A percentile compares a stretch with the other conserved stretches of the same genome.
Evolutionary conservation across 2,888 invertebrate genomes (phyloP).

Genomic region (Laothoe populi): DNA sequence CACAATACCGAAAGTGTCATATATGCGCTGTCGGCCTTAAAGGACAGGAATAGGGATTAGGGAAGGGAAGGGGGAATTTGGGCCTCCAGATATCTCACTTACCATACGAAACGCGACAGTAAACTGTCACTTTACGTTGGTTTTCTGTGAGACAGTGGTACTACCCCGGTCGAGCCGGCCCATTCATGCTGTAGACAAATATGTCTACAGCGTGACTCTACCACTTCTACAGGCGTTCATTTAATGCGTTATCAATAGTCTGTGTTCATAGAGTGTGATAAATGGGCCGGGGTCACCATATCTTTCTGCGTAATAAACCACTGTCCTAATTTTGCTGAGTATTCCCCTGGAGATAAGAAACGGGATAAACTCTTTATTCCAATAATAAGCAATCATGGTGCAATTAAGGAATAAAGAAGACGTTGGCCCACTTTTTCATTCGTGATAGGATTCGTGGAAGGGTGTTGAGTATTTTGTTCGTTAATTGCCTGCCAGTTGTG

Average conservation of each 20-base stretch:
- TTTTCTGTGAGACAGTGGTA: no score
- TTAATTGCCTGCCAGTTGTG: slow-evolving; percentile 15
- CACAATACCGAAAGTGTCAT: no score
- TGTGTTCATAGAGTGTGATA: slow-evolving; percentile 15
- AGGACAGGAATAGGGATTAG: no score
- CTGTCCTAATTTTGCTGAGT: slow-evolving; percentile 42
- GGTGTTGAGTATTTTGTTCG: slow-evolving; percentile 6
- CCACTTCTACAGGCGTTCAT: no score
- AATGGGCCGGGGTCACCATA: slow-evolving; percentile 32
- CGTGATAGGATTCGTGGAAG: slow-evolving; percentile 11
- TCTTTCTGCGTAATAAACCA: slow-evolving; percentile 50
- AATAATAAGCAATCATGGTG: slow-evolving; percentile 32
- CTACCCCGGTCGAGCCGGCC: no score
- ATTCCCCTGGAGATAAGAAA: slow-evolving; percentile 28
- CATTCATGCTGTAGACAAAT: no score
- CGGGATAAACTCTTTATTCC: slow-evolving; percentile 31
- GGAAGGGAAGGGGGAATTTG: no score
- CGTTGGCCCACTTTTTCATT: slow-evolving; percentile 22
- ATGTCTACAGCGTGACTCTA: no score
- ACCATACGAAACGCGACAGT: no score
- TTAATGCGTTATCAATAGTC: slow-evolving; percentile 7
- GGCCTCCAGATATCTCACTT: no score
- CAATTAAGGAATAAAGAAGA: slow-evolving; percentile 27
- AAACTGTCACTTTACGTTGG: no score
- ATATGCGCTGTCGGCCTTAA: no score